Base-by-base conservation (phyloP, 2,797 vertebrate species). In the Chelonia mydas region DNA sequence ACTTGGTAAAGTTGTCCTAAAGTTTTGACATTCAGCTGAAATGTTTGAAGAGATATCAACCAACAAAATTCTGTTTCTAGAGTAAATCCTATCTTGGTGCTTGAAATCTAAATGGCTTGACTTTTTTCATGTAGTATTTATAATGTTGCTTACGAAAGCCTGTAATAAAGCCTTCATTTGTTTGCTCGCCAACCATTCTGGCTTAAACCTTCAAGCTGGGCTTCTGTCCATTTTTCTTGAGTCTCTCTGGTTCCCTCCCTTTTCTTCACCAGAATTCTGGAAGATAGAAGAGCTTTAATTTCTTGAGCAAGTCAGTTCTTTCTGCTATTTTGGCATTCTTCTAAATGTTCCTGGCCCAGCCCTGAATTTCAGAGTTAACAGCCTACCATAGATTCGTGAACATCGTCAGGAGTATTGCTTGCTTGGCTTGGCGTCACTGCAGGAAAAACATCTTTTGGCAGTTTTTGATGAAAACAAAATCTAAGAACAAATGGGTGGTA, bases 211-310 rank as follows among this genome's bases (percentile, higher is more conserved):
- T 85, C 87, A 94, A 2, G 0, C 97, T 98, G 97, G 98, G 97
- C 97, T 97, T 72, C 74, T 81, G 94, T 97, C 98, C 98, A 97
- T 96, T 97, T 98, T 97, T 93, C 92, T 86, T 96, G 95, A 89
- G 90, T 96, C 97, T 97, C 93, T 91, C 83, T 91, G 83, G 65
- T 96, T 97, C 93, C 97, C 95, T 97, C 96, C 96, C 95, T 97
- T 95, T 96, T 96, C 97, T 94, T 97, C 95, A 97, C 97, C 96
- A 97, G 95, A 87, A 72, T 95, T 93, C 94, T 98, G 97, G 96
- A 98, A 92, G 68, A 97, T 95, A 95, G 97, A 97, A 97, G 85
- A 91, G 88, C 95, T 98, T 98, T 98, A 97, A 98, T 98, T 97
- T 98, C 97, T 97, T 97, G 86, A 97, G 95, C 96, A 97, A 98